Evolutionary conservation across 1,140 invertebrate species (phyloP).

Genomic region (Campoletis sonorensis): DNA sequence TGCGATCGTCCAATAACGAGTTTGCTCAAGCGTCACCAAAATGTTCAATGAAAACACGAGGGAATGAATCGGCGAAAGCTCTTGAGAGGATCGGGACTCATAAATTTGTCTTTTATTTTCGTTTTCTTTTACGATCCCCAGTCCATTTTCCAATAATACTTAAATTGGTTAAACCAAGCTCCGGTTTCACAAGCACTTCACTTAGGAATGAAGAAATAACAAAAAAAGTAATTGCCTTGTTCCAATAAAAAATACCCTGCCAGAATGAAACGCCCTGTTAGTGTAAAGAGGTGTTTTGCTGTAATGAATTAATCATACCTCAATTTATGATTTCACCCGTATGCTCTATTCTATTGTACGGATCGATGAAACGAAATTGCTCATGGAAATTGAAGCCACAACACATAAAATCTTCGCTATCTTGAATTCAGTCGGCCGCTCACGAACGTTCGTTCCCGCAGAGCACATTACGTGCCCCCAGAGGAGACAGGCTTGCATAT

Average conservation of each 20-base stretch:
- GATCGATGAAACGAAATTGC: slow-evolving; percentile 13
- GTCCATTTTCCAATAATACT: background rate
- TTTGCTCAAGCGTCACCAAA: slow-evolving; percentile 7
- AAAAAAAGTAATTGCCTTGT: background rate
- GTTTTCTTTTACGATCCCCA: background rate
- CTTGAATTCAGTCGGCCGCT: slow-evolving; percentile 17
- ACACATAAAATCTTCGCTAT: slow-evolving; percentile 40
- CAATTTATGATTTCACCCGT: background rate
- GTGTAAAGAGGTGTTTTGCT: background rate
- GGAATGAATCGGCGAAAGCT: background rate
- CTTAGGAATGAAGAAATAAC: background rate
- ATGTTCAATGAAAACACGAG: slow-evolving; percentile 3
- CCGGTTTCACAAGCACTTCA: too few relatives aligned
- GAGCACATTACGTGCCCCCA: slow-evolving; percentile 8
- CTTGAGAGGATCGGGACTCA: background rate
- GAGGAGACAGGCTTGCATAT: background rate
- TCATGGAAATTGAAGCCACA: slow-evolving; percentile 33
- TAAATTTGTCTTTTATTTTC: background rate
- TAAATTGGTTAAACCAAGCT: background rate
- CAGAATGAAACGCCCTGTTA: background rate
- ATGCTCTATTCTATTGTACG: background rate
- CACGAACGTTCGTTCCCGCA: background rate
- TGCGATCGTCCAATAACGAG: slow-evolving; percentile 25
- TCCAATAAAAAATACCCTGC: background rate
- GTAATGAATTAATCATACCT: background rate